Conservation (phyloP, 2,797 vertebrate species). For the Knipowitschia caucasica region DNA sequence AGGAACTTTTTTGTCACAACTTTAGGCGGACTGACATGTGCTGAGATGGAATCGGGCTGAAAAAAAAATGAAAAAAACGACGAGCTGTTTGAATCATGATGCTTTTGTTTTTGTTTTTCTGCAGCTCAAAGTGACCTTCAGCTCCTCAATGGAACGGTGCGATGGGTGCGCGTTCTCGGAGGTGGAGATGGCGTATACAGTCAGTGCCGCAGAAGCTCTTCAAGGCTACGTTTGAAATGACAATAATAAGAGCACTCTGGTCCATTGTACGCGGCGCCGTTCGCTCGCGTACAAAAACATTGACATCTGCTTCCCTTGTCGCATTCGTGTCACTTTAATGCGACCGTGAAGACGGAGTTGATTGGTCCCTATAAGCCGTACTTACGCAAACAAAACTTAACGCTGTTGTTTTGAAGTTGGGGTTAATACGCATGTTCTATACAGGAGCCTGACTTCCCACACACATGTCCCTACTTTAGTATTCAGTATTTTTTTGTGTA, state of each 20-base stretch:
- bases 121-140: constrained; percentile 37
- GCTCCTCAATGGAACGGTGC: constrained; percentile 6
- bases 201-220: constrained; percentile 4
- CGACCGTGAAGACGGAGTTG: no score
- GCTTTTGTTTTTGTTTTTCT: constrained; percentile 56
- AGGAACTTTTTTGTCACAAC: constrained; percentile 59
- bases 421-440: no score
- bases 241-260: neutral
- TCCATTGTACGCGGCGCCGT: neutral
- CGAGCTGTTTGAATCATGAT: constrained; percentile 25
- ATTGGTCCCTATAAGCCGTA: no score
- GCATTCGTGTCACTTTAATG: neutral
- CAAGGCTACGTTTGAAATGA: neutral
- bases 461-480: no score
- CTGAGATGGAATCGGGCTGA: constrained; percentile 21
- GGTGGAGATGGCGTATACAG: constrained; percentile 4
- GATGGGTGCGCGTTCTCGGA: constrained; percentile 11
- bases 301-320: no score
- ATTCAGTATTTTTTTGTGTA: no score
- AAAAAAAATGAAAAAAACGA: constrained; percentile 30
- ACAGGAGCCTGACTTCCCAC: no score
- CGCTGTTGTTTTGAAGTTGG: neutral
- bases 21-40: constrained; percentile 34
- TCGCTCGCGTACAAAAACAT: neutral
- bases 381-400: no score